These are phyloP conservation scores for Entomyzon cyanotis DNA, from an alignment of 2,113 vertebrate species.

Conservation along the genomic window DNA sequence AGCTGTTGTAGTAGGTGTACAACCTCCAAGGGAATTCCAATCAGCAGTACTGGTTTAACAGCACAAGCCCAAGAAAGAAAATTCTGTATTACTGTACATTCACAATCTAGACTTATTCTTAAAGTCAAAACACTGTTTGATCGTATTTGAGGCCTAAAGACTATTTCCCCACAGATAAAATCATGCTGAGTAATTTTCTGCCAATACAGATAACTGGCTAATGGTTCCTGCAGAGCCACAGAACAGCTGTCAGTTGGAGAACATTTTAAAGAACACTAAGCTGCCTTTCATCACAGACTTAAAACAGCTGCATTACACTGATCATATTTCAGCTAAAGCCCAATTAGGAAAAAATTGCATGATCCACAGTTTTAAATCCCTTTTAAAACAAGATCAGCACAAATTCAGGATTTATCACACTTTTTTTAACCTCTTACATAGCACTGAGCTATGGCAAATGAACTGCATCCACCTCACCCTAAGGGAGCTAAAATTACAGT, in stretches of 20 bases:
- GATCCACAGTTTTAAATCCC: not conserved
- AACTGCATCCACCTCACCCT: not conserved
- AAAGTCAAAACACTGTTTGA: not conserved
- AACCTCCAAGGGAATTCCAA: not conserved
- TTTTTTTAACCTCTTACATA: not conserved
- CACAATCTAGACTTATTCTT: not conserved
- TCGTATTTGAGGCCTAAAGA: not conserved
- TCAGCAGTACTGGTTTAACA: not conserved
- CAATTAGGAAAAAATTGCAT: not conserved
- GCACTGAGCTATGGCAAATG: not conserved
- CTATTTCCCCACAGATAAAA: not conserved
- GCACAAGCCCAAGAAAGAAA: not conserved
- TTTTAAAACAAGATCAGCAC: slow-evolving; percentile 17
- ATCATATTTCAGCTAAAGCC: not conserved
- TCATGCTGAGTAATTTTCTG: not conserved
- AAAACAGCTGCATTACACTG: not conserved
- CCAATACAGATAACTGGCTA: not conserved
- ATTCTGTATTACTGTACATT: not conserved
- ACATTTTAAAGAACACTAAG: not conserved
- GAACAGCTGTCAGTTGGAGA: not conserved
- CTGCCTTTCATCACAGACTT: slow-evolving; percentile 2
- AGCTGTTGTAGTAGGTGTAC: not conserved
- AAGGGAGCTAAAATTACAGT: not conserved
- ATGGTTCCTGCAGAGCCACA: not conserved
- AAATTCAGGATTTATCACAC: not conserved